These are phyloP conservation scores for Isurus oxyrinchus DNA, from an alignment of 2,113 vertebrate species.

Conservation along the genomic window DNA sequence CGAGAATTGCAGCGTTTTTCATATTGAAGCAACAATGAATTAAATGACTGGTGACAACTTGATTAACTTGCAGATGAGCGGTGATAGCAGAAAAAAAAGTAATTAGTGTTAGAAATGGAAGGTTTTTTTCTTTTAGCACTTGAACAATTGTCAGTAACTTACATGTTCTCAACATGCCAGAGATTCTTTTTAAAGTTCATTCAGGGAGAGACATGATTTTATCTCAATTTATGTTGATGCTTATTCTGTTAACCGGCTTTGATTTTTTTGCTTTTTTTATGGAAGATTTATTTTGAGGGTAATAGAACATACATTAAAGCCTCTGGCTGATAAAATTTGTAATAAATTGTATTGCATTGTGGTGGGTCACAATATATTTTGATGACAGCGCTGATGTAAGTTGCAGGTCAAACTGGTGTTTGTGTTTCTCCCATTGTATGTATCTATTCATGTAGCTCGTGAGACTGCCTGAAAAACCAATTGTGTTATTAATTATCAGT, in stretches of 20 bases:
- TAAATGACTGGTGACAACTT: neutral
- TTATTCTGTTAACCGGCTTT: neutral
- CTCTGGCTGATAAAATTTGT: neutral
- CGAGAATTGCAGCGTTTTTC: neutral
- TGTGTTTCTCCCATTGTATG: neutral
- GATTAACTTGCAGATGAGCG: slow-evolving; percentile 16
- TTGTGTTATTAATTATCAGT: neutral
- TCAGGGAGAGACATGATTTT: neutral
- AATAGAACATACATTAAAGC: neutral
- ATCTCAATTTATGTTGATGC: neutral
- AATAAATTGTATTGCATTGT: neutral
- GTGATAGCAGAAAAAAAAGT: neutral
- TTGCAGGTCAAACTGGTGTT: neutral
- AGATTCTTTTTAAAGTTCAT: neutral
- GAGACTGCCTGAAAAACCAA: neutral
- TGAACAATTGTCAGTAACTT: neutral
- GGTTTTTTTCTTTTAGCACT: neutral
- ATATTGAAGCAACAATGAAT: neutral
- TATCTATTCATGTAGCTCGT: neutral
- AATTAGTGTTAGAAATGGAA: neutral
- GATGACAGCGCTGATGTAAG: neutral
- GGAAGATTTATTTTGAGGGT: neutral
- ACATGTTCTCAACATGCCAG: neutral
- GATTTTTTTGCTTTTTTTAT: neutral
- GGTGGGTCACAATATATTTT: neutral